Percentiles rank a stretch among this genome's conserved stretches.
phyloP scores from a whole-genome alignment of 2,797 vertebrate species.

The Orientallactaga sibirica region DNA sequence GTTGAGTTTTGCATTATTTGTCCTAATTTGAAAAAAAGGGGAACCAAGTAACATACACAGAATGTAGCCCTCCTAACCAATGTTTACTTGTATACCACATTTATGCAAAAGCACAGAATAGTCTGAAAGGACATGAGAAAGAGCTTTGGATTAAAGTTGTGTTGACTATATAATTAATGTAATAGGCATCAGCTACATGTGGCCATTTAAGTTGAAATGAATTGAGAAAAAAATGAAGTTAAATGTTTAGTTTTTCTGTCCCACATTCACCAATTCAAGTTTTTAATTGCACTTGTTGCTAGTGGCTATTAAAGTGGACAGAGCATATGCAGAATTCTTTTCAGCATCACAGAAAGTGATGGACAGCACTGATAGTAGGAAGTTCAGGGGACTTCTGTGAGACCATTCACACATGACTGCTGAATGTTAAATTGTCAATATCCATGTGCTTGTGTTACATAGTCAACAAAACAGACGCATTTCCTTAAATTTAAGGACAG shows the following conservation, averaged over 20 bases:
- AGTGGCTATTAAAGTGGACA: neutral
- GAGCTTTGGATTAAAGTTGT: no score
- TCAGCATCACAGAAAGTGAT: neutral
- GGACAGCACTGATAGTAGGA: neutral
- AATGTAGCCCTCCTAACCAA: neutral
- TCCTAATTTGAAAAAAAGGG: neutral
- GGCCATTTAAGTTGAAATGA: neutral
- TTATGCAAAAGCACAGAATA: neutral
- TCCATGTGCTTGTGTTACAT: neutral
- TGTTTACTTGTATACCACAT: neutral
- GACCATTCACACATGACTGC: neutral
- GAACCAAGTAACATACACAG: neutral
- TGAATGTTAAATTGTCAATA: neutral
- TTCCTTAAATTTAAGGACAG: slow-evolving; percentile 37
- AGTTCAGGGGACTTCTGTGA: neutral
- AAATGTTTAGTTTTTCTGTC: slow-evolving; percentile 1
- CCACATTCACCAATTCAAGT: neutral
- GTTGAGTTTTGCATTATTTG: neutral
- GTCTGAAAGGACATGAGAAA: neutral
- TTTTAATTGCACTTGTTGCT: neutral
- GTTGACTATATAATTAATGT: neutral
- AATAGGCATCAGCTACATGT: neutral
- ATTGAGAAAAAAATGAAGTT: neutral
- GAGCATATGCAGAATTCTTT: neutral
- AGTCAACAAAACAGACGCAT: neutral